Evolutionary conservation across 2,797 vertebrate species (phyloP).

Genomic region (Poecile montanus): DNA sequence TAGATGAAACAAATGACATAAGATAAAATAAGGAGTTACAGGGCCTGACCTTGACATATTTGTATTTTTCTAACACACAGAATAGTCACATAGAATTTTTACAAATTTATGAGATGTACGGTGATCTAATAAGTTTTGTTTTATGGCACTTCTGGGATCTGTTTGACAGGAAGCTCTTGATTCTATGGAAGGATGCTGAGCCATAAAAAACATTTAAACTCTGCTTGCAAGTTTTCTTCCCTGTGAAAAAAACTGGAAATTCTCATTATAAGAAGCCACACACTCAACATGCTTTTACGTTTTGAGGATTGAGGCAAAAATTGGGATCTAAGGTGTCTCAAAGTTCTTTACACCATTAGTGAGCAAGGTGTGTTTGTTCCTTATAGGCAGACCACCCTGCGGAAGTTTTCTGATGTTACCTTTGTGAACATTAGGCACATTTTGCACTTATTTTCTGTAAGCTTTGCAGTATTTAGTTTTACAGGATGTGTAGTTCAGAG

Average conservation of each 20-base stretch:
- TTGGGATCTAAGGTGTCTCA: not conserved
- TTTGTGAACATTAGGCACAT: not conserved
- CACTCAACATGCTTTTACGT: not conserved
- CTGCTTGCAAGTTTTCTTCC: not conserved
- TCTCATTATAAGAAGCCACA: not conserved
- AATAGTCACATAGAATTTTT: not conserved
- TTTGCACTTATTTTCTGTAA: conserved; percentile 9
- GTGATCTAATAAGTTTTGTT: not conserved
- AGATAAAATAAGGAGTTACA: not conserved
- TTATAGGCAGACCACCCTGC: not conserved
- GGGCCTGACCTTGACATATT: not conserved
- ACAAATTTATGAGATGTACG: not conserved
- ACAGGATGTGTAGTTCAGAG: not conserved
- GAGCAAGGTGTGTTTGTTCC: not conserved
- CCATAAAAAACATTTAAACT: not conserved
- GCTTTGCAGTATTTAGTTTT: not conserved
- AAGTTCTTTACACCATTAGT: not conserved
- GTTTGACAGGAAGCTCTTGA: not conserved
- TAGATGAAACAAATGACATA: not conserved
- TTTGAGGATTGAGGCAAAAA: not conserved
- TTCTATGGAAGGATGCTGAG: not conserved
- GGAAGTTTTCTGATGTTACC: not conserved
- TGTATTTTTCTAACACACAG: not conserved
- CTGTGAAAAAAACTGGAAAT: not conserved
- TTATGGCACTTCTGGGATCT: not conserved